Evolutionary conservation across 2,797 vertebrate species (phyloP), one percentile per base, ranked within the genome.

Genomic region (Lophius americanus): DNA sequence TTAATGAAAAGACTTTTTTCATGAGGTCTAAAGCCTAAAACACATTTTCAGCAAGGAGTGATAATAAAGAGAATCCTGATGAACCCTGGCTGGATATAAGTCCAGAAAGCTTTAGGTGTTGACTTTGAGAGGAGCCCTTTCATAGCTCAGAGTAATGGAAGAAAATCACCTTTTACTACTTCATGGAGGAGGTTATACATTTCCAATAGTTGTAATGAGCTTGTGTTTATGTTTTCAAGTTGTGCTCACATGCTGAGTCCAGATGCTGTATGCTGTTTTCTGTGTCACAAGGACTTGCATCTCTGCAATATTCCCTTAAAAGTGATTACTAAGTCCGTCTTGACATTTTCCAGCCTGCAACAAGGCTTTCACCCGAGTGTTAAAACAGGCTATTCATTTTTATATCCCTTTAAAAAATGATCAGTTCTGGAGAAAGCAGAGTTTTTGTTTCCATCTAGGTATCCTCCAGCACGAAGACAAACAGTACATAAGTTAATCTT

Each of bases 101-200:
- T 51, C 59, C 51, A 68, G 46, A 60, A 47, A 55, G 66, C 59
- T 50, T 37, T 48, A 6, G 49, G 63, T 55, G 51, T 62, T 2
- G 4, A 63, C 37, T 52, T 52, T 64, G 37, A 58, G 42, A 54
- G 52, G 41, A 73, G 44, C 59, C 12, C 33, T 64, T 64, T 60
- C 64, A 64, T 51, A 50, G 11, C 43, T 47, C 11, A 57, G 50
- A 9, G 60, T 73, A 63, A 60, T 51, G 39, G 38, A 51, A 46
- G 54, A 47, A 75, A 78, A 73, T 61, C 37, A 51, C 37, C 42
- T 60, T 81, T 46, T 63, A 68, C 64, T 62, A 54, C 44, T 12
- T 75, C 37, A 39, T 43, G 14, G 35, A 32, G 52, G 7, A 38
- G 43, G 51, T 36, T 62, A 41, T 53, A 62, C 9, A 2, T 70